Percentiles rank a stretch among this genome's conserved stretches.
Conservation (phyloP, 2,888 invertebrate species). For the Rhaphigaster nebulosa region DNA sequence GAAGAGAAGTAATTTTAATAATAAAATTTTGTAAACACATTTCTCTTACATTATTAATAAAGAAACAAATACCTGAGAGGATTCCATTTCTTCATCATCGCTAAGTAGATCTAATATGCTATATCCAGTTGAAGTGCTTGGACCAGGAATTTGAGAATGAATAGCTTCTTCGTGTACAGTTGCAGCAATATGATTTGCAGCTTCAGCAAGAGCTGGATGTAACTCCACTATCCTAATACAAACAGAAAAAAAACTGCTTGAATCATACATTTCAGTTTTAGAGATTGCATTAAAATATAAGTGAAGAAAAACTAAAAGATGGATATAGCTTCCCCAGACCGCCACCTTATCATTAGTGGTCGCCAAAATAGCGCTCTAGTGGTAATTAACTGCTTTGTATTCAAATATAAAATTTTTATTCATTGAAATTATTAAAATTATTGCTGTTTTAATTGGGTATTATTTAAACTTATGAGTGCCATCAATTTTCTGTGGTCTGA, state of each 20-base stretch:
- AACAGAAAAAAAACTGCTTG: background rate
- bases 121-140: constrained; percentile 69
- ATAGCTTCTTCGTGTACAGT: constrained; percentile 70
- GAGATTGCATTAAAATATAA: background rate
- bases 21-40: background rate
- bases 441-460: too few relatives aligned
- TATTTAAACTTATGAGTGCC: too few relatives aligned
- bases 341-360: too few relatives aligned
- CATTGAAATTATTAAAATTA: too few relatives aligned
- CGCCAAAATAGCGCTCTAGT: too few relatives aligned
- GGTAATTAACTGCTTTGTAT: too few relatives aligned
- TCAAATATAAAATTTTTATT: too few relatives aligned
- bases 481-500: too few relatives aligned
- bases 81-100: constrained; percentile 74
- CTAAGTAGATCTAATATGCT: constrained; percentile 73
- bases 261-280: background rate
- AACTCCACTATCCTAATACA: constrained; percentile 74
- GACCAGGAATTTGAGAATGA: constrained; percentile 65
- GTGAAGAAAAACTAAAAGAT: too few relatives aligned
- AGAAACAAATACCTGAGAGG: constrained; percentile 66
- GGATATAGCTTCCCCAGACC: too few relatives aligned
- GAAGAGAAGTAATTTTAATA: background rate
- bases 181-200: constrained; percentile 77
- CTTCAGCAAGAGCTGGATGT: constrained; percentile 80
- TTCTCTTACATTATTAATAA: background rate